Evolutionary conservation across 2,113 vertebrate species (phyloP), one percentile per base, ranked within the genome.

Genomic region (Anolis sagrei): DNA sequence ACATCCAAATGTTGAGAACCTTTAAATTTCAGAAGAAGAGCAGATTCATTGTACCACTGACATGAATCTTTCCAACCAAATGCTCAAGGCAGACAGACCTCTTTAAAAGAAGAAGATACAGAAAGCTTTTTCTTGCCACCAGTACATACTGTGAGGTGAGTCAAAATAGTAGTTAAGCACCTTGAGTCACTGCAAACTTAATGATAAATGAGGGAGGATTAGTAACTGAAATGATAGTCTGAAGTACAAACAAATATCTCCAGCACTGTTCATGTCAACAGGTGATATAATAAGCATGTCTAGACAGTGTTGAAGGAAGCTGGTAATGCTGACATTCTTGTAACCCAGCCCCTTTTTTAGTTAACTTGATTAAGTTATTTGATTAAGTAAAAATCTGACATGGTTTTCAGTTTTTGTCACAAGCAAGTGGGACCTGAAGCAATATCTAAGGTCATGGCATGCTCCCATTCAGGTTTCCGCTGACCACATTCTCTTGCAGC

Each of bases 231-330:
- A 79, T 48, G 78, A 14, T 49, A 64, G 75, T 83, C 87, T 93
- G 85, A 93, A 86, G 82, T 83, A 89, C 23, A 32, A 49, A 64
- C 83, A 90, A 70, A 84, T 89, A 64, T 66, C 61, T 90, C 81
- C 32, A 73, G 84, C 83, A 25, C 7, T 51, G 18, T 62, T 73
- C 70, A 73, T 62, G n/a, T 66, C 80, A 86, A 44, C 1, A 2
- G 44, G 75, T 68, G 82, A 39, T 9, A 84, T 85, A 75, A 86
- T 86, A 44, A 44, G 19, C 83, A 83, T 81, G 90, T 76, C 73
- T 87, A 23, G 68, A 73, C 27, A 70, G 18, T 58, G 13, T 58
- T 69, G 9, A 64, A 69, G 32, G 21, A 39, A 66, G 34, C 29
- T 74, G 69, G 32, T 25, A 39, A 51, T 39, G 54, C 34, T 44